A percentile compares a stretch with the other conserved stretches of the same genome.
These are phyloP conservation scores for Adelphocoris suturalis DNA, from an alignment of 2,888 invertebrate species.

Conservation along the genomic window DNA sequence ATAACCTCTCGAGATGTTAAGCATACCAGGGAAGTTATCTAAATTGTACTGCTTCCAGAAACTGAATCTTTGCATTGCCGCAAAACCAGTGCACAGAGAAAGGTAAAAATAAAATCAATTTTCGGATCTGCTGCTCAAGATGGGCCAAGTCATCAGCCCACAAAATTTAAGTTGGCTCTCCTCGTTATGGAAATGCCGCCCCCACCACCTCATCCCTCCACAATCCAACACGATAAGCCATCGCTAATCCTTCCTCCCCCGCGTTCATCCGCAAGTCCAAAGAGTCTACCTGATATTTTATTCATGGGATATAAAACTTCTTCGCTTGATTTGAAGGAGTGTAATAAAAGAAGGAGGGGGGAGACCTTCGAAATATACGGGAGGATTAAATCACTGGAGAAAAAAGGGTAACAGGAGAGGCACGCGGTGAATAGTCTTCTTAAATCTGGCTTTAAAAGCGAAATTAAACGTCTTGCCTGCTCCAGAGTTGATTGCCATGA, in stretches of 20 bases:
- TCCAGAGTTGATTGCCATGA: neutral
- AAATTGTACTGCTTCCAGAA: too few species aligned
- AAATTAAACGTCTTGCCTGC: neutral
- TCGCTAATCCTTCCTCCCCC: neutral
- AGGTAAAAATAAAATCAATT: too few species aligned
- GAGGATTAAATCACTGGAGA: neutral
- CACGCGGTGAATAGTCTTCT: neutral
- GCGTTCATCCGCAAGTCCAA: neutral
- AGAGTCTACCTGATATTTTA: neutral
- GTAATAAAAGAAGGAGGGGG: neutral
- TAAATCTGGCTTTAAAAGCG: neutral
- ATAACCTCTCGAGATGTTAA: too few species aligned
- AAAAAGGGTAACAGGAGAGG: neutral
- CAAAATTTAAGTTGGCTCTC: neutral
- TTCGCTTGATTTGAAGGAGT: conserved; percentile 22
- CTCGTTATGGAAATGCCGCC: conserved; percentile 19
- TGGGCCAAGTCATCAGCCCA: too few species aligned
- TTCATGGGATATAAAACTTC: conserved; percentile 17
- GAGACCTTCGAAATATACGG: neutral
- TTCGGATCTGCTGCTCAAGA: too few species aligned
- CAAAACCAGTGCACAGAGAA: too few species aligned
- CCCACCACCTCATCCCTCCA: neutral
- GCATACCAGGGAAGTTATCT: too few species aligned
- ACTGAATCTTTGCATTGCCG: too few species aligned
- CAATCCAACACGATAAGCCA: neutral